These are phyloP conservation scores for Bhutanitis thaidina DNA, from an alignment of 2,888 invertebrate genomes.

Conservation along the genomic window DNA sequence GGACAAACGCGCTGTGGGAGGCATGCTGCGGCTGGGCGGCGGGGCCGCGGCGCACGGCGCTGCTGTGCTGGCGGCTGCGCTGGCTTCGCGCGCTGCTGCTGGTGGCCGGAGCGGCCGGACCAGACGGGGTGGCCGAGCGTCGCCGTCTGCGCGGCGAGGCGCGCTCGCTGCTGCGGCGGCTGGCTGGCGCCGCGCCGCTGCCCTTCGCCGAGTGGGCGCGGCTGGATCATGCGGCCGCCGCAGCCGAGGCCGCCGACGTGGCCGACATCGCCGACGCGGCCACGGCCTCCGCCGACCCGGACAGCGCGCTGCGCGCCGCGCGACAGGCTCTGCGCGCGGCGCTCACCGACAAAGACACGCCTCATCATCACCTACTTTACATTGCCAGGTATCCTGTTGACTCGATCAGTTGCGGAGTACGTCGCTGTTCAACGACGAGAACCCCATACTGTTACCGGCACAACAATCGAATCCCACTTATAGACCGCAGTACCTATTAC, in stretches of 20 bases:
- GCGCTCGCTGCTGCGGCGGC: constrained; percentile 7
- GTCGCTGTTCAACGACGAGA: no score
- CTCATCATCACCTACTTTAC: constrained; percentile 34
- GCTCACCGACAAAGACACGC: constrained; percentile 40
- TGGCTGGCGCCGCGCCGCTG: constrained; percentile 23
- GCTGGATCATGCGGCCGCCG: constrained; percentile 14
- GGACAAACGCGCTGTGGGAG: constrained; percentile 33
- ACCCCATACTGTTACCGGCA: no score
- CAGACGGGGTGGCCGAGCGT: constrained; percentile 31
- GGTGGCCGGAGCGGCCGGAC: constrained; percentile 28
- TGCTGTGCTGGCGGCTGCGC: constrained; percentile 61
- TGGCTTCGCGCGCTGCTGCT: constrained; percentile 49
- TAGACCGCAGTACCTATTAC: no score
- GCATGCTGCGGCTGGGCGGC: constrained; percentile 31
- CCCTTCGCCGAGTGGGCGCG: constrained; percentile 25
- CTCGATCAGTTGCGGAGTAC: no score
- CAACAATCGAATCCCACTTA: no score
- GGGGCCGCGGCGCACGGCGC: constrained; percentile 38
- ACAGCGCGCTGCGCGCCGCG: constrained; percentile 29
- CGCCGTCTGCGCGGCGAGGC: constrained; percentile 30
- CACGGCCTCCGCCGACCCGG: constrained; percentile 19
- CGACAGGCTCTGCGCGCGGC: constrained; percentile 37
- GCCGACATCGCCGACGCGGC: constrained; percentile 22
- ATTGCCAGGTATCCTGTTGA: constrained; percentile 32
- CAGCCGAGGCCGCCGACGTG: constrained; percentile 21